Conservation (phyloP, 1,140 invertebrate genomes). For the Sitobion miscanthi region DNA sequence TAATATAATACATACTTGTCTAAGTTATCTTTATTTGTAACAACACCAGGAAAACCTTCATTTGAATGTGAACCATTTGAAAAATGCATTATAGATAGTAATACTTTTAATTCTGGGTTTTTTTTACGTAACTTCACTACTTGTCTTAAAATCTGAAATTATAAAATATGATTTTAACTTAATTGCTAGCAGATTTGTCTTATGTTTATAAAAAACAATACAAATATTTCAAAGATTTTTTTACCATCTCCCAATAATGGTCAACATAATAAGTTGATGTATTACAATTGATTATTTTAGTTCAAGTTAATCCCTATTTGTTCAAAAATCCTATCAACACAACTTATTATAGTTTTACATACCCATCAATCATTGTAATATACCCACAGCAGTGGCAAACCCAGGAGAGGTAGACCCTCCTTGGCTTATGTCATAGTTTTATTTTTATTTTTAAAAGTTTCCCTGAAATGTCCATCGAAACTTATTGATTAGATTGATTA, state of each 20-base stretch:
- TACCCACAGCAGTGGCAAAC: too few species aligned
- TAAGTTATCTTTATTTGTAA: constrained; percentile 59
- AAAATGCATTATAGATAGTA: constrained; percentile 38
- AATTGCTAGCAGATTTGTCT: background rate
- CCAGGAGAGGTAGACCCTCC: too few species aligned
- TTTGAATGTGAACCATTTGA: constrained; percentile 50
- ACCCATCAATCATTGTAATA: background rate
- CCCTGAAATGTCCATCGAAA: too few species aligned
- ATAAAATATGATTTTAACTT: background rate
- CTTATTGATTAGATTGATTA: too few species aligned
- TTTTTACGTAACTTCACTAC: constrained; percentile 31
- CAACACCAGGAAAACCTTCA: constrained; percentile 44
- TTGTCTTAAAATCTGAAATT: constrained; percentile 49
- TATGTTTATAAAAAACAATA: background rate
- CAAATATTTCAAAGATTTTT: background rate
- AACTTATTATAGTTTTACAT: background rate
- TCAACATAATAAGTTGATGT: background rate
- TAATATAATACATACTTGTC: constrained; percentile 66
- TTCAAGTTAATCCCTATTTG: background rate
- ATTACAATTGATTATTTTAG: background rate
- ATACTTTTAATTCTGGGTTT: constrained; percentile 32
- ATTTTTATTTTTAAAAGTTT: too few species aligned
- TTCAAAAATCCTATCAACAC: background rate
- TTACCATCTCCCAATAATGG: background rate
- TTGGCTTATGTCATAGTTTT: too few species aligned